Percentiles rank a stretch among this genome's conserved stretches.
phyloP scores from a whole-genome alignment of 23 tunicate genomes.

The Oikopleura vanhoeffeni region DNA sequence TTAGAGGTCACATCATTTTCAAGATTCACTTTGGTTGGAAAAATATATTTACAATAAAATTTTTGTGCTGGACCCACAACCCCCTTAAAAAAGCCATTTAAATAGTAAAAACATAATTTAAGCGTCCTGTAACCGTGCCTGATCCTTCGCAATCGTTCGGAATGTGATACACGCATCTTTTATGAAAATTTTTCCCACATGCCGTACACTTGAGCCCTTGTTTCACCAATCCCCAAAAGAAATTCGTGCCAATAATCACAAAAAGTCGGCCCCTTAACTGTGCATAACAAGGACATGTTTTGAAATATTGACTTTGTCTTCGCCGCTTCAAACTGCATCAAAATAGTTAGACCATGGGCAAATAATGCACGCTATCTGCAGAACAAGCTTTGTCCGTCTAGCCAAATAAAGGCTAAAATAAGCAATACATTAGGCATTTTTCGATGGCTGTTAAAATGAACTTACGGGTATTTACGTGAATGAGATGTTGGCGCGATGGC shows the following conservation, averaged over 20 bases:
- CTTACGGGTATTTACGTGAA: no score
- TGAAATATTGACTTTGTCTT: constrained; percentile 42
- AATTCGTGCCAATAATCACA: constrained; percentile 88
- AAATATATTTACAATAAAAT: no score
- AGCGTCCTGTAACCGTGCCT: no score
- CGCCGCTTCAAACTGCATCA: constrained; percentile 45
- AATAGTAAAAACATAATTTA: no score
- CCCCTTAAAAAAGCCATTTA: no score
- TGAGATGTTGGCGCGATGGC: neutral
- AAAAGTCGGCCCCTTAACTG: constrained; percentile 74
- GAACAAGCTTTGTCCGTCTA: neutral
- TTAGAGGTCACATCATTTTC: no score
- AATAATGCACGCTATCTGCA: neutral
- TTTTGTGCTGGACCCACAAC: no score
- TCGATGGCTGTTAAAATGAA: no score
- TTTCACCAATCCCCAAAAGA: constrained; percentile 81
- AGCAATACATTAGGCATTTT: no score
- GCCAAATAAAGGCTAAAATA: constrained; percentile 10
- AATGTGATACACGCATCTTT: constrained; percentile 76
- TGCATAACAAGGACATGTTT: constrained; percentile 70
- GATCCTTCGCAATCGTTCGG: constrained; percentile 59
- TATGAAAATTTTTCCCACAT: constrained; percentile 9
- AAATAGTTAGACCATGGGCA: neutral
- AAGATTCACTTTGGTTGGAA: no score
- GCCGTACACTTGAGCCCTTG: constrained; percentile 66